These are phyloP conservation scores for Cerastoderma edule DNA, from an alignment of 2,888 invertebrate species.

Conservation along the genomic window DNA sequence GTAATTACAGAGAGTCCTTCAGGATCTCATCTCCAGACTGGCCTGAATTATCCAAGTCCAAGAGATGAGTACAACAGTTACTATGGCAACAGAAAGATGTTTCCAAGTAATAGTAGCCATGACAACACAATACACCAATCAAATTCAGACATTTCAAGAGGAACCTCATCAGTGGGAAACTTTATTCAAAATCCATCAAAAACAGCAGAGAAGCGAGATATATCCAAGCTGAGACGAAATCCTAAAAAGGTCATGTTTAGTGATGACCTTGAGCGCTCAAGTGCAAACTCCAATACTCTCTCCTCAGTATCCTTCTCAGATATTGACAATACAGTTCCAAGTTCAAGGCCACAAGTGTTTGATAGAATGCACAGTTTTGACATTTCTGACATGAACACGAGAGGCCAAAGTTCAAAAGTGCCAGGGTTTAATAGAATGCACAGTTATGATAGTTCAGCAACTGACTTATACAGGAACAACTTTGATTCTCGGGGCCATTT, in stretches of 20 bases:
- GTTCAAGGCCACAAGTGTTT: constrained; percentile 10
- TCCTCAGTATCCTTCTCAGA: constrained; percentile 41
- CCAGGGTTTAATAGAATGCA: constrained; percentile 19
- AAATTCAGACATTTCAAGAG: background rate
- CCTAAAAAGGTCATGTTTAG: constrained; percentile 59
- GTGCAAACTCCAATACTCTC: constrained; percentile 52
- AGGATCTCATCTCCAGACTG: background rate
- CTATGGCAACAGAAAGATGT: constrained; percentile 3
- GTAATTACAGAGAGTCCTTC: constrained; percentile 24
- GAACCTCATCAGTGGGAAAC: background rate
- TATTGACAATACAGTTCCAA: constrained; percentile 3
- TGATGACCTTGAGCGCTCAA: constrained; percentile 59
- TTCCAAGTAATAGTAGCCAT: background rate
- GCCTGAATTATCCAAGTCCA: constrained; percentile 10
- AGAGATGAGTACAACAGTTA: background rate
- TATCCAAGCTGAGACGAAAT: constrained; percentile 43
- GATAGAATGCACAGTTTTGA: constrained; percentile 29
- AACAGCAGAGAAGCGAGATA: constrained; percentile 56
- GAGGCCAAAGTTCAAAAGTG: too few species aligned
- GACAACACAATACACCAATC: background rate
- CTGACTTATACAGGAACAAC: background rate
- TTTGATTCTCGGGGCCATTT: constrained; percentile 25
- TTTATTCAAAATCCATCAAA: constrained; percentile 27
- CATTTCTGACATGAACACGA: too few species aligned
- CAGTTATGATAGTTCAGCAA: constrained; percentile 24